Evolutionary conservation across 2,797 vertebrate species (phyloP), one percentile per base, ranked within the genome.

Genomic region (Rhinogobio ventralis): DNA sequence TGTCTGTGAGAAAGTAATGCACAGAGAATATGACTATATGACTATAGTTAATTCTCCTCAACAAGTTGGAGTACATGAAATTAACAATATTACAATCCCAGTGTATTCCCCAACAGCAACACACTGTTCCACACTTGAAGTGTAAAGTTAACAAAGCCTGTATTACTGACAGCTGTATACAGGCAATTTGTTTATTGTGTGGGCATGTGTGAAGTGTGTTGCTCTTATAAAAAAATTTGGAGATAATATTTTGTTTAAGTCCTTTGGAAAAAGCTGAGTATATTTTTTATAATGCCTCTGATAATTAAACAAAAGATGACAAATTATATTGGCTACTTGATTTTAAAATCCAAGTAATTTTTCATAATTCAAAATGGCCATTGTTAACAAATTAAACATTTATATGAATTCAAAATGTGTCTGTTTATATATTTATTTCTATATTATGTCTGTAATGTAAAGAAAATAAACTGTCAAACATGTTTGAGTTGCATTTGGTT

Each of bases 1-100:
- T 0, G 98, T 99, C 85, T 99, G 98, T 0, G 97, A 99, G 93
- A 99, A 98, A 91, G 97, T 97, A 76, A 93, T 97, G 72, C 96
- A 97, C 91, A 94, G 95, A 62, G 97, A 99, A 93, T 97, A 97
- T 84, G 97, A 98, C 90, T 96, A 96, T 81, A 95, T 97, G 0
- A 64, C n/a, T 7, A 91, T 98, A 83, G 96, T 98, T 57, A 96
- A 96, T 73, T 95, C 97, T 0, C 95, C 97, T 0, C 93, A 95
- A 60, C 95, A 96, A 0, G 95, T 94, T 14, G 94, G 95, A 89
- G 95, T 96, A 68, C 96, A 96, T 0, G 96, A 98, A 90, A 95
- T 97, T 76, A 96, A 96, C n/a, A 97, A 99, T 78, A 95, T 96
- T 0, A 93, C 94, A 20, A 95, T 98, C 19, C 96, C 97, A 0